These are phyloP conservation scores for Trimorus sp. DNA, from an alignment of 2,888 invertebrate species.

Conservation along the genomic window DNA sequence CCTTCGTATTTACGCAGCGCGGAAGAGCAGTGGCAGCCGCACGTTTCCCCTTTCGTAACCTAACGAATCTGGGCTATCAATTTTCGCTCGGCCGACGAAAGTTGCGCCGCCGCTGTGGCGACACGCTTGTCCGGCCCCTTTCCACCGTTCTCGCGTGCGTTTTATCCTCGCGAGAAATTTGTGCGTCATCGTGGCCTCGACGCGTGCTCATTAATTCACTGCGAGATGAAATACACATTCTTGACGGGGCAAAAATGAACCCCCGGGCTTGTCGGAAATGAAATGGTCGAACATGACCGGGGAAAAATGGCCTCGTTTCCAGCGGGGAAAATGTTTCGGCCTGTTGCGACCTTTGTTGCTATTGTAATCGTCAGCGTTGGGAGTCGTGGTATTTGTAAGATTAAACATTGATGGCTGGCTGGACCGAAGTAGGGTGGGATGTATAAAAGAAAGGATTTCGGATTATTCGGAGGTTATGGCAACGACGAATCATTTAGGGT, in stretches of 20 bases:
- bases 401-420: too few species aligned
- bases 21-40: slow-evolving; percentile 3
- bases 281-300: slow-evolving; percentile 4
- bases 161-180: slow-evolving; percentile 34
- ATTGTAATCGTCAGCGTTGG: not conserved
- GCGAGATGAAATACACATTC: slow-evolving; percentile 30
- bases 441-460: too few species aligned
- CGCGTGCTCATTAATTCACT: slow-evolving; percentile 50
- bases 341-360: not conserved
- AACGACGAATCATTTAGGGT: too few species aligned
- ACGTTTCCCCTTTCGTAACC: slow-evolving; percentile 20
- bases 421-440: too few species aligned
- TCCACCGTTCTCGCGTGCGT: slow-evolving; percentile 10
- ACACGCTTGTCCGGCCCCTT: slow-evolving; percentile 29
- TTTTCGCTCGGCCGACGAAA: slow-evolving; percentile 50
- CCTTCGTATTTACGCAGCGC: slow-evolving; percentile 15
- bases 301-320: slow-evolving; percentile 37
- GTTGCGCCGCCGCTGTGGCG: slow-evolving; percentile 35
- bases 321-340: slow-evolving; percentile 3
- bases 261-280: slow-evolving; percentile 32
- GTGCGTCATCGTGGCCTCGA: slow-evolving; percentile 22
- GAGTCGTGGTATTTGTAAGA: too few species aligned
- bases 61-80: slow-evolving; percentile 57
- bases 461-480: too few species aligned
- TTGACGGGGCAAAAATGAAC: slow-evolving; percentile 30